Base-by-base conservation (phyloP, 2,797 vertebrate species). In the Myotis vivesi region DNA sequence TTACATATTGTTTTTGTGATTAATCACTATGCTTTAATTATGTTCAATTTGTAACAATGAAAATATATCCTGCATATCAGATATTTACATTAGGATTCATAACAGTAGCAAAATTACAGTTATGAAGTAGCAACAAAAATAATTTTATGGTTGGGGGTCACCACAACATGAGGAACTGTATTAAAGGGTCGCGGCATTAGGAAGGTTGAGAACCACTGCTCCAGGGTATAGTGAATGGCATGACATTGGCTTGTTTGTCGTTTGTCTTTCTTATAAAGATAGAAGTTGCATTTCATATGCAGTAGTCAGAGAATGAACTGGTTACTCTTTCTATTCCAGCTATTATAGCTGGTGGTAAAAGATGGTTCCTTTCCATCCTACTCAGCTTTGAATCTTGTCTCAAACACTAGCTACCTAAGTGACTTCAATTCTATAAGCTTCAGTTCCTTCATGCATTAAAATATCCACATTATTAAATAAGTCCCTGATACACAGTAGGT, bases 331-430 rank as follows among this genome's bases (percentile, higher is more conserved):
- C 59, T 46, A 81, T 92, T 89, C 28, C 15, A 87, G 46, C 17
- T 91, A 80, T 69, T 94, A 69, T 68, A 95, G 33, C 22, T 57
- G 59, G 19, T 89, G 17, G 8, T 81, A 77, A 89, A 22, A 94
- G 59, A 76, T 71, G 3, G 19, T 0, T 81, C 81, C 68, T 88
- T 92, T 83, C 46, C 41, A 80, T 86, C 44, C 41, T 88, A 20
- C 38, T 73, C 49, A 77, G 51, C 25, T 62, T 82, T 51, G 33
- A 94, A 89, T 93, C 51, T 94, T 96, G 62, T 83, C 72, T 91
- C 77, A 33, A 92, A 89, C 38, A 33, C 28, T 66, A 30, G 38
- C 41, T 36, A 82, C 22, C 30, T 91, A 38, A 25, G 1, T 59
- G 13, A 64, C 11, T 79, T 90, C 6, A 59, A 3, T 53, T 87